Base-by-base conservation (phyloP, 2,888 invertebrate species). In the Phrixothrix hirtus region DNA sequence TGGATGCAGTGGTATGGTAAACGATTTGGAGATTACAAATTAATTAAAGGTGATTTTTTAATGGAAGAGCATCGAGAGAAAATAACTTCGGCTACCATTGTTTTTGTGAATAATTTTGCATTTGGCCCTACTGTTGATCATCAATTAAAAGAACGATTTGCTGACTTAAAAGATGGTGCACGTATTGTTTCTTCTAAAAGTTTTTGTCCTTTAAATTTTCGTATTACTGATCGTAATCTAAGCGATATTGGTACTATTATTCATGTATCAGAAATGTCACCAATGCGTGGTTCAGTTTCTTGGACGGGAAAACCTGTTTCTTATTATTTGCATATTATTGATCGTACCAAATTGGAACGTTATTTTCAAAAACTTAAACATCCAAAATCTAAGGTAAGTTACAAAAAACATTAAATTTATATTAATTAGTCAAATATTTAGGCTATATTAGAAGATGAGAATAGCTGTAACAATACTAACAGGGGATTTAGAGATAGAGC, bases 1-100 rank as follows among this genome's bases (percentile, higher is more conserved):
- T 95, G 96, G 92, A 95, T 99, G 92, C 87, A 84, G 65, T 99
- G 97, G 95, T 99, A 95, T 76, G 99, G 99, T 10, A 98, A 98
- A 77, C 89, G 88, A 63, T 89, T 82, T 72, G 92, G 94, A 61
- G 91, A 95, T 43, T 97, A 94, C 79, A 86, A 90, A 76, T 80
- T 96, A 66, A 86, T 95, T 61, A 92, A 92, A 70, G 98, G 97
- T 31, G 97, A 99, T 76, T 99, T 99, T 78, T 78, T 99, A 60
- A 85, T 88, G 65, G 91, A 93, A 67, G 90, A 93, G 70, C 92
- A 94, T 76, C 86, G 92, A 62, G 95, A 97, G 73, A 92, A 91
- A 76, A 96, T 99, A 64, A 94, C 92, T 65, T 87, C 89, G 64
- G 91, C 96, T 7, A 89, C 95, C 26, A 89, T 99, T 70, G 95